Conservation (phyloP, 2,113 vertebrate species). For the Corythaixoides concolor region DNA sequence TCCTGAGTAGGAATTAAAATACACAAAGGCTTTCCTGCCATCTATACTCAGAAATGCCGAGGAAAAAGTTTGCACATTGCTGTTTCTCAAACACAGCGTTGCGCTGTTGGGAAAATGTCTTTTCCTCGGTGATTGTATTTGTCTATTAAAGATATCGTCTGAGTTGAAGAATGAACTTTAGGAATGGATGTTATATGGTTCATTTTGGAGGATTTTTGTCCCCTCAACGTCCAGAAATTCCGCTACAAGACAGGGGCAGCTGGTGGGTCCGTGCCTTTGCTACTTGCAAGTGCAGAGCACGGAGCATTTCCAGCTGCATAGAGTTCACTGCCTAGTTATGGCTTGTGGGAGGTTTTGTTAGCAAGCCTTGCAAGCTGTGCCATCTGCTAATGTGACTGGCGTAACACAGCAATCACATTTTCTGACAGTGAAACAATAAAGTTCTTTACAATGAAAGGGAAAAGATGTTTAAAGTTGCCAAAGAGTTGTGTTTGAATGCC, state of each 20-base stretch:
- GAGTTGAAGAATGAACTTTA: neutral
- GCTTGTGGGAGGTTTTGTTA: neutral
- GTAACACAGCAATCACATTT: neutral
- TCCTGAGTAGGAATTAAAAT: neutral
- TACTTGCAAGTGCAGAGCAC: neutral
- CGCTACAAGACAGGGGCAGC: neutral
- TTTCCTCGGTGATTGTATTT: neutral
- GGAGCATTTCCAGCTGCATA: neutral
- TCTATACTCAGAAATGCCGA: neutral
- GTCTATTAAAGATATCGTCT: neutral
- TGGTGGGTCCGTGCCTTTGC: fast-evolving
- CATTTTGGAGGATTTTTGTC: neutral
- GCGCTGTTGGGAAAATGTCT: neutral
- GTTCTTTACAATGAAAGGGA: neutral
- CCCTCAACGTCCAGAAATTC: neutral
- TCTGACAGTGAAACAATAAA: neutral
- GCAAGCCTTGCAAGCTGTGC: neutral
- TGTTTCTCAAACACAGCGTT: fast-evolving
- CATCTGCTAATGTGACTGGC: neutral
- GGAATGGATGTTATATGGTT: neutral
- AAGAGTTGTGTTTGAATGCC: neutral
- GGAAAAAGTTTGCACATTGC: neutral
- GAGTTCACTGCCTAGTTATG: neutral
- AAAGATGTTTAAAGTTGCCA: neutral
- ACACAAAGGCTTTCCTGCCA: neutral